These are phyloP conservation scores for Sternotherus odoratus DNA, from an alignment of 2,797 vertebrate species.

Conservation along the genomic window DNA sequence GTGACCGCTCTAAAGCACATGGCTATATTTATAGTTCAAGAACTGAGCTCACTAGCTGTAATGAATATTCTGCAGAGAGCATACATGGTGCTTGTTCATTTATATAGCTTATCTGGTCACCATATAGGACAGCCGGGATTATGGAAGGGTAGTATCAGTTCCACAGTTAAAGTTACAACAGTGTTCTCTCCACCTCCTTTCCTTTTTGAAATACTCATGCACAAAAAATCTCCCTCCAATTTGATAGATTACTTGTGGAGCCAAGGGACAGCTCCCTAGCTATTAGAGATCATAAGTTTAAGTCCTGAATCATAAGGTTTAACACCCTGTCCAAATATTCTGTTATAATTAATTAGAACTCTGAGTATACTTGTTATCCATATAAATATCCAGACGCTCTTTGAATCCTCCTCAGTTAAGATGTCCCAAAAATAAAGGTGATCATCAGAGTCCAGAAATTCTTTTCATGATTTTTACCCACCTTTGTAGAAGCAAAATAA, in stretches of 20 bases:
- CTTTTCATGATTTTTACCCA: background rate
- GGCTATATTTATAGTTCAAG: background rate
- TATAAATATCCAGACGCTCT: background rate
- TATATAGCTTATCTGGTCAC: background rate
- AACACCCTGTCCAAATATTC: background rate
- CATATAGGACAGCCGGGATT: background rate
- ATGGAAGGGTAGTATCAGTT: background rate
- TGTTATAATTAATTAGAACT: background rate
- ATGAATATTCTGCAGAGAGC: background rate
- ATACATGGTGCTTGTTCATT: background rate
- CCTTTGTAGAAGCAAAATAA: background rate
- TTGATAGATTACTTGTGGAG: background rate
- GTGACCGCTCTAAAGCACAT: background rate
- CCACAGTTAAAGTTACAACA: background rate
- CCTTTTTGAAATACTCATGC: background rate
- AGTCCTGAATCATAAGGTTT: background rate
- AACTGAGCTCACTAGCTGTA: background rate
- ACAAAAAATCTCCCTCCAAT: background rate
- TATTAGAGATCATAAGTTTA: background rate
- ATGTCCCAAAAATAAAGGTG: fast-evolving
- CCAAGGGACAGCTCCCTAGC: background rate
- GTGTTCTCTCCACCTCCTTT: background rate
- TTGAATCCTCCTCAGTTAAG: background rate
- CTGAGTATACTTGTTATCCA: background rate
- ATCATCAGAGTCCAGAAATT: background rate